Conservation (phyloP, 53 echinoderm and acorn worm species). For the Astropecten irregularis region DNA sequence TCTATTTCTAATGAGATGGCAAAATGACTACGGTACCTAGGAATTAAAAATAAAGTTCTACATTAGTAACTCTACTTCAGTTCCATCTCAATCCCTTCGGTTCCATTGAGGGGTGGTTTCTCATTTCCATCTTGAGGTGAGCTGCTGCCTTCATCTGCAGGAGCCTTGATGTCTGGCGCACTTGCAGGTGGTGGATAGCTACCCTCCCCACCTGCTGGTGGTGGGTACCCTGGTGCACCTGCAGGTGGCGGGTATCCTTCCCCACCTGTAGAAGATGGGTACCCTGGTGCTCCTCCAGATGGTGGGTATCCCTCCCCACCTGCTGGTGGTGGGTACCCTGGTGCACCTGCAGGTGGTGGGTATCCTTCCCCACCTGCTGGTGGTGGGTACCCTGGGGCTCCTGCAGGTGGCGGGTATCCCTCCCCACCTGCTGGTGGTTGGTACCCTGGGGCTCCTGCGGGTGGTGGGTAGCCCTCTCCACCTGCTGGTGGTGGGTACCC, state of each 20-base stretch:
- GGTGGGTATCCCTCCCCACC: conserved; percentile 15
- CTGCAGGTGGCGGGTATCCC: background rate
- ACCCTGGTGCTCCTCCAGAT: background rate
- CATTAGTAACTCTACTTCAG: no score
- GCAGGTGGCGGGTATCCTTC: background rate
- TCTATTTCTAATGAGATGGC: no score
- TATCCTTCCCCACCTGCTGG: background rate
- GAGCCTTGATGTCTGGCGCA: no score
- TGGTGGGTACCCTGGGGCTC: background rate
- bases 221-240: background rate
- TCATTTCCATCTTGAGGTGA: no score
- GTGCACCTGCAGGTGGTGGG: conserved; percentile 3
- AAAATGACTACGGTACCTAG: no score
- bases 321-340: background rate
- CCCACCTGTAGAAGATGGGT: background rate
- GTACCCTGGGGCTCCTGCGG: background rate
- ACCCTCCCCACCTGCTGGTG: background rate
- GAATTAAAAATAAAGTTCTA: no score
- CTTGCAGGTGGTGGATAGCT: background rate
- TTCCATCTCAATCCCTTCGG: background rate
- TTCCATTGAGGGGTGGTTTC: background rate
- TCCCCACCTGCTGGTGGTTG: background rate
- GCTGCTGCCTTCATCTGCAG: background rate
- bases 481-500: background rate
- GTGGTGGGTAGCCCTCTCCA: background rate